phyloP scores from a whole-genome alignment of 2,888 invertebrate species.

The Urechis unicinctus region DNA sequence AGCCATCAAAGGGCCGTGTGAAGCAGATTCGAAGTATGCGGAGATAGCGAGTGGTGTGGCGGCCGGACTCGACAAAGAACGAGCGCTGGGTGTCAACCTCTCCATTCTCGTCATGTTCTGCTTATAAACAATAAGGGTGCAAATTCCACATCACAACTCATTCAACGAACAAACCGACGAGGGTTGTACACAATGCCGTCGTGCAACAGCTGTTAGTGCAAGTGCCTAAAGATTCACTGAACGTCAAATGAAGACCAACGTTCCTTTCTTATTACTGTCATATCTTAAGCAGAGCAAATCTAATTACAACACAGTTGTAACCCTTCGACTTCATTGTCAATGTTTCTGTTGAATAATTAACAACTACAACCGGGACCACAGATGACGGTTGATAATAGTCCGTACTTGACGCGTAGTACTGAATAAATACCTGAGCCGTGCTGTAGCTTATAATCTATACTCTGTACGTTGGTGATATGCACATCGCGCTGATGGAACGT shows the following conservation, averaged over 20 bases:
- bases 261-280: too few species aligned
- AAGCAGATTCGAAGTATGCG: constrained; percentile 23
- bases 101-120: constrained; percentile 1
- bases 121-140: background rate
- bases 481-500: constrained; percentile 18
- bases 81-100: constrained; percentile 25
- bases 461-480: constrained; percentile 24
- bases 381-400: too few species aligned
- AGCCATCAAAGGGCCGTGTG: constrained; percentile 18
- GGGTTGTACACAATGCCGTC: background rate
- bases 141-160: background rate
- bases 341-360: too few species aligned
- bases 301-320: too few species aligned
- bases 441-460: constrained; percentile 23
- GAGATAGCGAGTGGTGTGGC: constrained; percentile 23
- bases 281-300: too few species aligned
- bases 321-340: too few species aligned
- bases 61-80: constrained; percentile 25
- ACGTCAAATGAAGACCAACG: too few species aligned
- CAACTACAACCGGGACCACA: too few species aligned
- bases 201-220: too few species aligned
- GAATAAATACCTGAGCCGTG: constrained; percentile 23
- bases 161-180: background rate
- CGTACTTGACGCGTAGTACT: too few species aligned
- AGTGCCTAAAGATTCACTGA: too few species aligned